These are phyloP conservation scores for Apteryx mantelli DNA, from an alignment of 2,113 vertebrate genomes.

Conservation along the genomic window DNA sequence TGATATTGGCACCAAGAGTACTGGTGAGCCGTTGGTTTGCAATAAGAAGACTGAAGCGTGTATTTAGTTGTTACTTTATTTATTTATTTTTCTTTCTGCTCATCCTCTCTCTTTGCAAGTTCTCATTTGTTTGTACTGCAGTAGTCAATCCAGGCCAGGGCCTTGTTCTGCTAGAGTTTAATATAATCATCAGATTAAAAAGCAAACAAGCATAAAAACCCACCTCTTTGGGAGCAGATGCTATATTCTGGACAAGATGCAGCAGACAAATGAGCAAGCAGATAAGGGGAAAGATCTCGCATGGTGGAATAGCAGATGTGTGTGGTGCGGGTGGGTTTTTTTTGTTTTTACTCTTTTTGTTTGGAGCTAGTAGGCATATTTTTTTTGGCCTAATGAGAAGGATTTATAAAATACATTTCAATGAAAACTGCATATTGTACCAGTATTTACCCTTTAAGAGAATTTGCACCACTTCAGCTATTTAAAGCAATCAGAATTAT, in stretches of 20 bases:
- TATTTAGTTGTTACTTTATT: background rate
- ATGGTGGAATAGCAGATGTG: fast-evolving
- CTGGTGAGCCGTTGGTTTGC: background rate
- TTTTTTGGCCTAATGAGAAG: background rate
- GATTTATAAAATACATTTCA: background rate
- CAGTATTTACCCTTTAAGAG: background rate
- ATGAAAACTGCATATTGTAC: background rate
- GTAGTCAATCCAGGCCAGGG: background rate
- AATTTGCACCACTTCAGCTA: background rate
- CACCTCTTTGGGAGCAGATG: background rate
- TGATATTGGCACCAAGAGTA: too few species aligned
- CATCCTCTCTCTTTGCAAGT: background rate
- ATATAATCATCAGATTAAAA: background rate
- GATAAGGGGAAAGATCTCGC: background rate
- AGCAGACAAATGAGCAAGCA: background rate
- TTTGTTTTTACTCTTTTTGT: background rate
- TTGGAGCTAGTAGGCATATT: background rate
- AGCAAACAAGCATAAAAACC: background rate
- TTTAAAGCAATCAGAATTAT: background rate
- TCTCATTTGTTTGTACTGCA: background rate
- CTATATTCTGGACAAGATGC: background rate
- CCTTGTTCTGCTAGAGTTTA: background rate
- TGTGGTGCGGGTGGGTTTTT: background rate
- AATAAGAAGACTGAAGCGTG: background rate
- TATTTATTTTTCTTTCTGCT: background rate